Percentiles rank a stretch among this genome's conserved stretches.
phyloP scores from a whole-genome alignment of 1,140 invertebrate species.

The Limonius californicus region DNA sequence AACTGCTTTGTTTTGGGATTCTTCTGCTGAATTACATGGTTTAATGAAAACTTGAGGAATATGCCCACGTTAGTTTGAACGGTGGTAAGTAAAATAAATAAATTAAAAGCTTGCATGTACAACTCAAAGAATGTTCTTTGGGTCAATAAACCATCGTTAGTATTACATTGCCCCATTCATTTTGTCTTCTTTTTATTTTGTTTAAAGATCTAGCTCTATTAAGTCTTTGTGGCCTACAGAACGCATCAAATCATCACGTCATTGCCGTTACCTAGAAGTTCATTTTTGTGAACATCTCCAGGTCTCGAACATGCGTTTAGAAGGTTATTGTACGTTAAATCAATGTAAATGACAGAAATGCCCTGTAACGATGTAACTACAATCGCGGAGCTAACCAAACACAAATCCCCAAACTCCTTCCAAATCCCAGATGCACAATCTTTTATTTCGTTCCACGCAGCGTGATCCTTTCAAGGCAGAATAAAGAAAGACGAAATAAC shows the following conservation, averaged over 20 bases:
- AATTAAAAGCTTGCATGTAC: slow-evolving; percentile 6
- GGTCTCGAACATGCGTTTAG: not conserved
- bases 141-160: slow-evolving; percentile 32
- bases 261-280: not conserved
- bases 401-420: not conserved
- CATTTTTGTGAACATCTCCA: not conserved
- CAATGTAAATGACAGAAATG: slow-evolving; percentile 8
- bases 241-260: slow-evolving; percentile 10
- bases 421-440: not conserved
- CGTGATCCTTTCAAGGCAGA: not conserved
- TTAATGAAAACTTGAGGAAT: no score
- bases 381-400: not conserved
- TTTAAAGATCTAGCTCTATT: slow-evolving; percentile 11
- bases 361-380: not conserved
- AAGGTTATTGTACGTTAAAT: not conserved
- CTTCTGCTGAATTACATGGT: no score
- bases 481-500: slow-evolving; percentile 1
- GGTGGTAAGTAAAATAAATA: not conserved
- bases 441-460: not conserved
- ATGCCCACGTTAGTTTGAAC: no score
- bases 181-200: slow-evolving; percentile 22
- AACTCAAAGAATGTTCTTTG: slow-evolving; percentile 18
- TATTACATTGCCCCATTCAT: slow-evolving; percentile 20
- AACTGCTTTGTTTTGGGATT: no score
- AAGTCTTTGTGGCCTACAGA: slow-evolving; percentile 19